phyloP scores from a whole-genome alignment of 2,797 vertebrate genomes.

The Scomberomorus guttatus region DNA sequence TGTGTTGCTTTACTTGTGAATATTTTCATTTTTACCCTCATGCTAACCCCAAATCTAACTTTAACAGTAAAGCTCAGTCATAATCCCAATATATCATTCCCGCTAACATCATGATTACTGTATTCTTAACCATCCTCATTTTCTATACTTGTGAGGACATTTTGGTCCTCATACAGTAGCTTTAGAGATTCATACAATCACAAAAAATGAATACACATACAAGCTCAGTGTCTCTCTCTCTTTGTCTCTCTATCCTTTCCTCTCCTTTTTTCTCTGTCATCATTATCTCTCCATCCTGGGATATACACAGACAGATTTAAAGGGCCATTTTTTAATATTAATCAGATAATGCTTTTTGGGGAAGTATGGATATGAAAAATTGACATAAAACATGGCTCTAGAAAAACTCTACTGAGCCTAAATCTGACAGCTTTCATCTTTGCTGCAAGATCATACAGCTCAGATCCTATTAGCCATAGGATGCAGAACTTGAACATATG shows the following conservation, averaged over 20 bases:
- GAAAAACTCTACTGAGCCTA: background rate
- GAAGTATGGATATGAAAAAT: background rate
- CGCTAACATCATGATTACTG: background rate
- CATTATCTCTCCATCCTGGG: background rate
- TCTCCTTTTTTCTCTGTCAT: no score
- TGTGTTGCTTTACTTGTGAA: background rate
- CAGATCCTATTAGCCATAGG: slow-evolving; percentile 4
- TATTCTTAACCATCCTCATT: background rate
- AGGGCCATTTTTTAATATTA: slow-evolving; percentile 22
- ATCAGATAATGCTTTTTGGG: slow-evolving; percentile 22
- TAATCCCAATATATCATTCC: background rate
- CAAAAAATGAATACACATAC: background rate
- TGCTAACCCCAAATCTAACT: slow-evolving; percentile 1
- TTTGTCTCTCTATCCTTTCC: background rate
- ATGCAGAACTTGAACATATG: slow-evolving; percentile 10
- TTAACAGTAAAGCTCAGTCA: background rate
- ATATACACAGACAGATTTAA: slow-evolving; percentile 18
- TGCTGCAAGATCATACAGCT: background rate
- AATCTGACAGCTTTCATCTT: slow-evolving; percentile 27
- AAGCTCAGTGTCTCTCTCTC: background rate
- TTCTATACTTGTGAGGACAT: background rate
- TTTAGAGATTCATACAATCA: slow-evolving; percentile 18
- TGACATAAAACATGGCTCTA: background rate
- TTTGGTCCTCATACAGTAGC: background rate
- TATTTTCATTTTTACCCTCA: background rate